These are phyloP conservation scores for Hormiphora californensis DNA, from an alignment of 37 sponge, comb jelly and placozoan species.

Conservation along the genomic window DNA sequence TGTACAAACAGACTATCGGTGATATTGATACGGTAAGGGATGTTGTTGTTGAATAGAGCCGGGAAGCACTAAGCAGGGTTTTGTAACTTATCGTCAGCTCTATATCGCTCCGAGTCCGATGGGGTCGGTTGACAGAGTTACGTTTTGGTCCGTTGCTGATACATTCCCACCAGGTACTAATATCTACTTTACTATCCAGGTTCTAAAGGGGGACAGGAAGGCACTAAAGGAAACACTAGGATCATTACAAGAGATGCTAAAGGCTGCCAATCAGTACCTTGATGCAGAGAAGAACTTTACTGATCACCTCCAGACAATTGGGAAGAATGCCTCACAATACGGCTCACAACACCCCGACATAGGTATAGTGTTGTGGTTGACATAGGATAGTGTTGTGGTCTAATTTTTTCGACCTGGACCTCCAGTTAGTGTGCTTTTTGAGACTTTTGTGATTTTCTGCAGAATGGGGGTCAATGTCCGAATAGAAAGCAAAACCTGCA, in stretches of 20 bases:
- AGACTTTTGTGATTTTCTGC: too few relatives aligned
- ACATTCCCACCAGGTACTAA: too few relatives aligned
- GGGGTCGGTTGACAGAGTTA: too few relatives aligned
- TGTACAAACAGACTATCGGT: conserved; percentile 49
- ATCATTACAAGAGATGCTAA: conserved; percentile 3
- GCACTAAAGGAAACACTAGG: conserved; percentile 23
- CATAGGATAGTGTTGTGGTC: too few relatives aligned
- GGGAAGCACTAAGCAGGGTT: too few relatives aligned
- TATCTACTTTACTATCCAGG: neutral
- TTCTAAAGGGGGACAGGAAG: conserved; percentile 42
- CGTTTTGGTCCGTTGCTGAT: too few relatives aligned
- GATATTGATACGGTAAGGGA: conserved; percentile 41
- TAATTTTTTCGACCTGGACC: too few relatives aligned
- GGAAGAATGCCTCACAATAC: neutral
- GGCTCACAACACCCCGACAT: conserved; percentile 41
- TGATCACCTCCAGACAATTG: conserved; percentile 32
- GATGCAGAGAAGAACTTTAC: conserved; percentile 40
- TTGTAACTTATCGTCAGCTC: too few relatives aligned
- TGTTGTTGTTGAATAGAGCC: neutral
- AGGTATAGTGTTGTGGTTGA: neutral
- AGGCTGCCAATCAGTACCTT: conserved; percentile 30
- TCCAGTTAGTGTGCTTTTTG: too few relatives aligned
- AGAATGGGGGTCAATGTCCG: too few relatives aligned
- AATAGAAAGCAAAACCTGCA: too few relatives aligned
- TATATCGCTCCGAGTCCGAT: too few relatives aligned